Base-by-base conservation (phyloP, 2,888 invertebrate genomes). In the Macaria liturata region DNA sequence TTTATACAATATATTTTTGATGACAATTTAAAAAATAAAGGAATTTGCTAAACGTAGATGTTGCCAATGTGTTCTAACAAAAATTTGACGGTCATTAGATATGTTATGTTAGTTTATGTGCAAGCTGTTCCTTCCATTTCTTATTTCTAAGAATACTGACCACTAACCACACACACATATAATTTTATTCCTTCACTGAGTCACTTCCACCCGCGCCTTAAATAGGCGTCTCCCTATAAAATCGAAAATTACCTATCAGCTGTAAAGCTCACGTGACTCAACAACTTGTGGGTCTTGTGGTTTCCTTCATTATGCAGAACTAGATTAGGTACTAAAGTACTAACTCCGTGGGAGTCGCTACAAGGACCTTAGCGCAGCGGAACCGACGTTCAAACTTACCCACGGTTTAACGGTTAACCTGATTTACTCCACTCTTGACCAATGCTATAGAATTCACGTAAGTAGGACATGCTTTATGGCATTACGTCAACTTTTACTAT, bases 401-500 rank as follows among this genome's bases (percentile, higher is more conserved):
- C 46, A 58, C 53, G 31, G 31, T 7, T 31, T 20, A 20, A 20
- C 20, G 20, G 20, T 66, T 71, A 62, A 61, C 54, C 55, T 68
- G 61, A 62, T 61, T 58, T 46, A 60, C 40, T 49, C 74, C 67
- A 37, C 45, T 56, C 51, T 62, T 67, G 59, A 59, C 63, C 67
- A 62, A 67, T 64, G n/a, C 9, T 58, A 59, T 44, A 20, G 49
- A 34, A 57, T 55, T 54, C 56, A 61, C 57, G 64, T 65, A 61
- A 62, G 61, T 61, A 61, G 59, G 56, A 62, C 55, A 59, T 61
- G 50, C 50, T 62, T 55, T 62, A 59, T 59, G 53, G 59, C 55
- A 65, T 67, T 64, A 63, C 66, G 58, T 63, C 64, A 68, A 61
- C 60, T 58, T 63, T 64, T 58, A 62, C 64, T 61, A 66, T 57